These are phyloP conservation scores for Aldabrachelys gigantea DNA, from an alignment of 2,113 vertebrate genomes.

Conservation along the genomic window DNA sequence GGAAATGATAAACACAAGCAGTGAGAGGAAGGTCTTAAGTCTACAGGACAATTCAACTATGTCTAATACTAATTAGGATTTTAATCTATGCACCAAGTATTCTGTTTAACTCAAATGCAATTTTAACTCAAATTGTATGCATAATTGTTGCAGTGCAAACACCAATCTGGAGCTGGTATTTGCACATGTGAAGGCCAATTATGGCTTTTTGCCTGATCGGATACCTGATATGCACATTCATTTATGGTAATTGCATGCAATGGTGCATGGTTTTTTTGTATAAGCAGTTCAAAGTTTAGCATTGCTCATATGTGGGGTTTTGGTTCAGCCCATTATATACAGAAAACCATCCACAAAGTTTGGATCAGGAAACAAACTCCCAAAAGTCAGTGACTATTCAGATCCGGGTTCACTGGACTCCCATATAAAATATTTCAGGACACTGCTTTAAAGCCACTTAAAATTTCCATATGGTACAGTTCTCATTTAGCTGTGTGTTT, in stretches of 20 bases:
- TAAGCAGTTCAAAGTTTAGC: conserved; percentile 61
- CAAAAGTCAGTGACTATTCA: background rate
- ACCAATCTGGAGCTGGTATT: conserved; percentile 45
- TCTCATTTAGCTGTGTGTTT: background rate
- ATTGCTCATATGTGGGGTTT: conserved; percentile 42
- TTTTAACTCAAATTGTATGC: conserved; percentile 22
- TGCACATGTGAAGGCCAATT: conserved; percentile 60
- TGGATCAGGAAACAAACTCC: background rate
- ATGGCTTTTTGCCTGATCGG: conserved; percentile 47
- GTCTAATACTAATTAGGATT: background rate
- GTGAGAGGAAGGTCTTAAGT: conserved; percentile 43
- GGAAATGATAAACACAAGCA: conserved; percentile 49
- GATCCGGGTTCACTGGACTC: background rate
- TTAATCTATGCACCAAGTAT: conserved; percentile 63
- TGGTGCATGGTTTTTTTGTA: conserved; percentile 63
- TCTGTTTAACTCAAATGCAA: conserved; percentile 32
- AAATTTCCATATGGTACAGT: background rate
- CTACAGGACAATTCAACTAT: conserved; percentile 23
- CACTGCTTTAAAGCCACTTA: background rate
- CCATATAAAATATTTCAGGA: background rate
- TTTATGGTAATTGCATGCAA: conserved; percentile 69
- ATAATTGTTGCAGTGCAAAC: conserved; percentile 4
- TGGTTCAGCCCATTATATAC: conserved; percentile 54
- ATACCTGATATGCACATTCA: conserved; percentile 66
- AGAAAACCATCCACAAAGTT: conserved; percentile 22